Base-by-base conservation (phyloP, 1,140 invertebrate species). In the Trachymyrmex septentrionalis region DNA sequence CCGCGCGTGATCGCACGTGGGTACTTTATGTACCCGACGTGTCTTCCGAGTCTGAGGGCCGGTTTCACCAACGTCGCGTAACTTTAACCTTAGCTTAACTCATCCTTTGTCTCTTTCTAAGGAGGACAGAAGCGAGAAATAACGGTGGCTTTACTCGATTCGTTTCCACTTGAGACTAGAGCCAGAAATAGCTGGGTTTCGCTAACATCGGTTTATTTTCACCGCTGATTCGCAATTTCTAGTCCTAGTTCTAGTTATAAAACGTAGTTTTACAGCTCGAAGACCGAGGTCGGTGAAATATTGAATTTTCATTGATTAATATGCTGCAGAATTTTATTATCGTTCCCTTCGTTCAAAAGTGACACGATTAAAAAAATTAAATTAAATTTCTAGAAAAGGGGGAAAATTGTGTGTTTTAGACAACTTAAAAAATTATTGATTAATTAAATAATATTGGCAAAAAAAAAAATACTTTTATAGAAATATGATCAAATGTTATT, bases 1-100 rank as follows among this genome's bases (percentile, higher is more conserved):
- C 66, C 81, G 81, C 78, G 87, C 63, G 71, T 53, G 80, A 84
- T 84, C 80, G 80, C 80, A 84, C 80, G 80, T 84, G 80, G 69
- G 69, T 84, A 84, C 80, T 84, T 84, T 84, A 84, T 84, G 69
- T 82, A 72, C 53, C 67, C 80, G 80, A 59, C 55, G 78, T 82
- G 67, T 73, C 80, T 84, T 84, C 80, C 69, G 69, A 84, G 57
- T 84, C 80, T 55, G 69, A 84, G 57, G 80, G 80, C 80, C 69
- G 80, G 80, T 84, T 84, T 75, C 80, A 73, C 38, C 55, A 38
- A 61, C 80, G 67, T 82, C 80, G 67, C 80, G 67, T 84, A 84
- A 84, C 80, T 84, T 84, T 84, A 73, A 84, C 69, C 57, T 73
- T 48, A 81, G 64, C 27, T 81, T 57, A 57, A 81, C 38, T 73